phyloP scores from a whole-genome alignment of 1,140 invertebrate genomes.

The Homalodisca vitripennis region DNA sequence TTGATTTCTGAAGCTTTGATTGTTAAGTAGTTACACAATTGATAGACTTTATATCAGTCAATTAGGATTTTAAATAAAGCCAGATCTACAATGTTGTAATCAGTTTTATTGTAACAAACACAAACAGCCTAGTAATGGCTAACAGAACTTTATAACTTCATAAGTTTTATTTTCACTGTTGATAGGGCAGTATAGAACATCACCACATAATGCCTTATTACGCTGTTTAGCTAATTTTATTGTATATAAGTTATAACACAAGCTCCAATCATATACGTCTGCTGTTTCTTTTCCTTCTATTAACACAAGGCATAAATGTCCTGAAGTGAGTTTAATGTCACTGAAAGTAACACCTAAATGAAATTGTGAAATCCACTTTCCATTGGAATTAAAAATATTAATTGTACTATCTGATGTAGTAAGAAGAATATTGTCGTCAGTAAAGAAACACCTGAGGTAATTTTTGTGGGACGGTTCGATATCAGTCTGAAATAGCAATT shows the following conservation, averaged over 20 bases:
- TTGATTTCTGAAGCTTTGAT: no score
- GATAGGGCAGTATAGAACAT: conserved; percentile 3
- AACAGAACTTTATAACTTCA: not conserved
- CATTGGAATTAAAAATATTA: not conserved
- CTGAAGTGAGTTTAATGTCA: conserved; percentile 16
- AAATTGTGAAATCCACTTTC: not conserved
- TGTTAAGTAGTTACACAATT: no score
- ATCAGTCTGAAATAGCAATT: not conserved
- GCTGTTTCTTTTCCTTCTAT: not conserved
- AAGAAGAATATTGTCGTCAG: not conserved
- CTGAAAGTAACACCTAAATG: not conserved
- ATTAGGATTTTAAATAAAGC: no score
- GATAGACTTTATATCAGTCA: no score
- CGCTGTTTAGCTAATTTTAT: not conserved
- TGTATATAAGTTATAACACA: not conserved
- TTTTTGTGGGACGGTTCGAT: conserved; percentile 8
- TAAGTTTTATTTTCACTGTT: not conserved
- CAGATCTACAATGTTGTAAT: no score
- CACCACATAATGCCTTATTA: not conserved
- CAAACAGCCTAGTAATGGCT: not conserved
- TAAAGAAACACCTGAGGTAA: conserved; percentile 18
- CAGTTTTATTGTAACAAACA: not conserved
- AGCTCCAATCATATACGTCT: not conserved
- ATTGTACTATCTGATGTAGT: not conserved
- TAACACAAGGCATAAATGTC: not conserved